These are phyloP conservation scores for Trichosurus vulpecula DNA, from an alignment of 2,797 vertebrate species.

Conservation along the genomic window DNA sequence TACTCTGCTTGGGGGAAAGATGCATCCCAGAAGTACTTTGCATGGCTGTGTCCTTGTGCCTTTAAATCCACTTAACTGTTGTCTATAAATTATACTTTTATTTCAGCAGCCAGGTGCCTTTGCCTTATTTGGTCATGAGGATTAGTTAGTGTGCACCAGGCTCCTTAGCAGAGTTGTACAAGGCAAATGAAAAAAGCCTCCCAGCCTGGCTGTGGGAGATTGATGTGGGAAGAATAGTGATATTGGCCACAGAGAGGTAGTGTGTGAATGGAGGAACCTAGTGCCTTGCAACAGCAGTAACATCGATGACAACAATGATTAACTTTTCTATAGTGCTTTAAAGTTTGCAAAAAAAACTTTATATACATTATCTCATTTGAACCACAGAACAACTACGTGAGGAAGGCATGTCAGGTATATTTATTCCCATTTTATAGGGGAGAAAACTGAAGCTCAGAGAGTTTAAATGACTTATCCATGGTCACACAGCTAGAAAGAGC, in stretches of 20 bases:
- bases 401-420: background rate
- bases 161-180: background rate
- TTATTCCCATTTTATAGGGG: background rate
- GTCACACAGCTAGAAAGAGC: background rate
- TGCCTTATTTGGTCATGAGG: conserved; percentile 6
- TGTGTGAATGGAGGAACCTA: background rate
- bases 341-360: background rate
- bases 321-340: background rate
- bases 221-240: background rate
- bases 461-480: background rate
- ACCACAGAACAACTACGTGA: background rate
- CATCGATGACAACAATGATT: background rate
- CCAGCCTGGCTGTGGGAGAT: background rate
- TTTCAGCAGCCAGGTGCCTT: background rate
- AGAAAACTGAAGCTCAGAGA: background rate
- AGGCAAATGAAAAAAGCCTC: background rate
- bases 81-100: conserved; percentile 15
- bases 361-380: background rate
- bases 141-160: background rate
- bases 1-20: background rate
- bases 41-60: background rate
- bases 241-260: background rate
- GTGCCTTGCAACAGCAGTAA: background rate
- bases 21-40: conserved; percentile 20
- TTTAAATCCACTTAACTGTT: conserved; percentile 13